Evolutionary conservation across 2,113 vertebrate genomes (phyloP).

Genomic region (Proterorhinus semilunaris): DNA sequence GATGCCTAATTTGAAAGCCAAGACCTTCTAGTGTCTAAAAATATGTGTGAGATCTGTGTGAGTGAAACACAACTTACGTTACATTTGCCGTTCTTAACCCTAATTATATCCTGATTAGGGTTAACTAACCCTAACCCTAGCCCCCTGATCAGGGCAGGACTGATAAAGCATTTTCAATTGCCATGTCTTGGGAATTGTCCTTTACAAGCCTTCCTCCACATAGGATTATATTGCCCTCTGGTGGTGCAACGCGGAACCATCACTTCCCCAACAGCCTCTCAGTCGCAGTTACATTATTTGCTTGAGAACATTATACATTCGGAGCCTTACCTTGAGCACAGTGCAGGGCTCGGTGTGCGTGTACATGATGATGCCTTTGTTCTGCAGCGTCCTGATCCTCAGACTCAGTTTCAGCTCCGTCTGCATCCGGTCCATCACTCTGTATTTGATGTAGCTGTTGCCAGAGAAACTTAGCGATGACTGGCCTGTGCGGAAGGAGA

Average conservation of each 20-base stretch:
- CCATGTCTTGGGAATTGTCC: no score
- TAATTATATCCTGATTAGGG: no score
- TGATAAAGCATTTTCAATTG: no score
- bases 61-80: no score
- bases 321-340: constrained; percentile 84
- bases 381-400: constrained; percentile 92
- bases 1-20: no score
- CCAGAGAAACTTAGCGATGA: constrained; percentile 96
- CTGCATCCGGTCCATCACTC: constrained; percentile 85
- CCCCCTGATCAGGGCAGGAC: no score
- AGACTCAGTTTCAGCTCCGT: constrained; percentile 89
- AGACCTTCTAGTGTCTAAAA: no score
- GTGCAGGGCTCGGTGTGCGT: constrained; percentile 89
- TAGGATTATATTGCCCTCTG: background rate
- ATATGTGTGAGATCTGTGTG: no score
- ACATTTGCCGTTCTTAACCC: no score
- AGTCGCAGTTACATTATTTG: background rate
- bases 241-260: background rate
- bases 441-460: constrained; percentile 96
- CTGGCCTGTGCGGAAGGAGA: constrained; percentile 83
- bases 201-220: no score
- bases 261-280: background rate
- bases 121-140: no score
- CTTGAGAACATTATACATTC: background rate
- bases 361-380: constrained; percentile 93